Evolutionary conservation across 1,140 invertebrate genomes (phyloP), one percentile per base, ranked within the genome.

Genomic region (Lepidurus apus): DNA sequence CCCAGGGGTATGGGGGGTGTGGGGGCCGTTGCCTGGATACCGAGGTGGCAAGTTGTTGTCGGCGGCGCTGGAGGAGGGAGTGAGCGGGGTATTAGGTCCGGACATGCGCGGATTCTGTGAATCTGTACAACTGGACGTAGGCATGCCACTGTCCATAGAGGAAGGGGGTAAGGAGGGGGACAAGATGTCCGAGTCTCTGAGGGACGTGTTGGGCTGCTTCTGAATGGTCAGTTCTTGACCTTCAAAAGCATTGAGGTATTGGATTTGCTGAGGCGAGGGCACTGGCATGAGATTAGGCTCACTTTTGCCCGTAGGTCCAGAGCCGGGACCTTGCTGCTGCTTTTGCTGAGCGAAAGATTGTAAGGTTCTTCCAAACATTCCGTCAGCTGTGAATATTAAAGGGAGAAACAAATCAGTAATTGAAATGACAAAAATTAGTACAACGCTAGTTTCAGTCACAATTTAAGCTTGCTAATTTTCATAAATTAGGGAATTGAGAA

Each of bases 181-280:
- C 78, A 84, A 79, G 26, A 84, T 81, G 79, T 83, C 83, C 45
- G 80, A 82, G 82, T 93, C 92, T 84, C 93, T 93, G n/a, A 95
- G 86, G 84, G 92, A 93, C 42, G 93, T 95, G 85, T 98, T 98
- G 21, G 95, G 93, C 86, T 97, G 95, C 86, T 97, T 97, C 84
- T 97, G 95, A 86, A 97, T 98, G 77, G 95, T 97, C 80, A 97
- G 86, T 87, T 98, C 96, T 88, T 98, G 95, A 74, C 95, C 95
- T 88, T 97, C 95, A 86, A 97, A 97, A 79, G 94, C 92, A 88
- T 95, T 96, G 80, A 97, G 89, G 88, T 97, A 97, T 82, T 95
- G 94, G 84, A 97, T 96, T 89, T 96, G 95, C 86, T 97, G 95
- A 43, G 96, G 95, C 78, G 95, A 97, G 80, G 95, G 96, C 81